Evolutionary conservation across 2,888 invertebrate species (phyloP).

Genomic region (Halictus ligatus): DNA sequence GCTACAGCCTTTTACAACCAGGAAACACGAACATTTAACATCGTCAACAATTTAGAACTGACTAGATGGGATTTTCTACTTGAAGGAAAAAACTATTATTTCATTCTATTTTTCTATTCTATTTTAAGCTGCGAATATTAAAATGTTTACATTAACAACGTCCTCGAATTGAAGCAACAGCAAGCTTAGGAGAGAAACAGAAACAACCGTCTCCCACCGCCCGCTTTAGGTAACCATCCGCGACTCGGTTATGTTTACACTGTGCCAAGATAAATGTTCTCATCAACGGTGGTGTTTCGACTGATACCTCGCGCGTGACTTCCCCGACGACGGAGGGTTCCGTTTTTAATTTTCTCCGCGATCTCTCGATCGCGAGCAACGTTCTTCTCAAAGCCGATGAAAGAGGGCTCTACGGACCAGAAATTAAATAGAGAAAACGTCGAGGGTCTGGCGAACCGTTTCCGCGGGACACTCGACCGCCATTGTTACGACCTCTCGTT

Average conservation of each 20-base stretch:
- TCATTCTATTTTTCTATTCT: no score
- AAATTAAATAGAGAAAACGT: neutral
- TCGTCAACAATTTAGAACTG: no score
- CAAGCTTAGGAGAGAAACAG: neutral
- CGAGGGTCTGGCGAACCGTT: slow-evolving; percentile 20
- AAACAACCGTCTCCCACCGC: neutral
- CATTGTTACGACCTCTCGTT: slow-evolving; percentile 14
- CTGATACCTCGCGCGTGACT: slow-evolving; percentile 57
- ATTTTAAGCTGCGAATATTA: neutral
- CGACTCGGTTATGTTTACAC: no score
- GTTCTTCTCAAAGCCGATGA: slow-evolving; percentile 33
- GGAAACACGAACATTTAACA: no score
- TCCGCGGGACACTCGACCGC: slow-evolving; percentile 11
- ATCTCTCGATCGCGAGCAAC: slow-evolving; percentile 22
- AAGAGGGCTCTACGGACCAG: slow-evolving; percentile 24
- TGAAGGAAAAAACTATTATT: no score
- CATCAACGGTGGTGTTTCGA: slow-evolving; percentile 33
- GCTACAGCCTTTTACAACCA: no score
- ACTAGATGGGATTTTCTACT: no score
- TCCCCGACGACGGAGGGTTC: slow-evolving; percentile 33
- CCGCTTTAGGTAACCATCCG: neutral
- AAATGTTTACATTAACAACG: neutral
- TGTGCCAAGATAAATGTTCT: slow-evolving; percentile 39
- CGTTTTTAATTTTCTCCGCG: slow-evolving; percentile 54
- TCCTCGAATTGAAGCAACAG: neutral